phyloP scores from a whole-genome alignment of 2,113 vertebrate genomes.

The Callopanchax toddi region DNA sequence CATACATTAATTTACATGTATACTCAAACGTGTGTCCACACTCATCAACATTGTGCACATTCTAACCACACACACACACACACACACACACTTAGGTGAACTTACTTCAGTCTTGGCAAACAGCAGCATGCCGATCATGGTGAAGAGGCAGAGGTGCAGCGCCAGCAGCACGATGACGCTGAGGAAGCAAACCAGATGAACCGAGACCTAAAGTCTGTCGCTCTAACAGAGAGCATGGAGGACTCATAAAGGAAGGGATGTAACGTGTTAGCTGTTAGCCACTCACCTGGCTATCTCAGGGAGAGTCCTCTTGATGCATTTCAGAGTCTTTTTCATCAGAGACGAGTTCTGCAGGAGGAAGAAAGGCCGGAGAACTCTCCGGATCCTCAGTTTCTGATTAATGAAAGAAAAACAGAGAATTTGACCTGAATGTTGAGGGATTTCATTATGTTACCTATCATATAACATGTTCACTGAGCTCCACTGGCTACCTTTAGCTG shows the following conservation, averaged over 20 bases:
- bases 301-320: conserved; percentile 91
- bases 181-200: conserved; percentile 23
- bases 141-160: conserved; percentile 91
- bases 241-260: no score
- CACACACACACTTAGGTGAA: conserved; percentile 3
- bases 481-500: no score
- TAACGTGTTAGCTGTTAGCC: no score
- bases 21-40: background rate
- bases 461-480: no score
- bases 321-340: conserved; percentile 97
- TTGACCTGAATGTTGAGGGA: no score
- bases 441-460: no score
- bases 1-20: background rate
- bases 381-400: conserved; percentile 84
- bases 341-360: conserved; percentile 98
- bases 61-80: background rate
- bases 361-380: conserved; percentile 90
- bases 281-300: conserved; percentile 92
- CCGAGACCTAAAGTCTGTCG: no score
- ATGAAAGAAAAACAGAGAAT: background rate
- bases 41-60: background rate
- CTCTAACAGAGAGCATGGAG: no score
- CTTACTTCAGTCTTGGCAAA: conserved; percentile 89
- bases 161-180: conserved; percentile 90
- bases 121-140: conserved; percentile 94